Conservation (phyloP, 2,888 invertebrate genomes). For the Cheilosia urbana region DNA sequence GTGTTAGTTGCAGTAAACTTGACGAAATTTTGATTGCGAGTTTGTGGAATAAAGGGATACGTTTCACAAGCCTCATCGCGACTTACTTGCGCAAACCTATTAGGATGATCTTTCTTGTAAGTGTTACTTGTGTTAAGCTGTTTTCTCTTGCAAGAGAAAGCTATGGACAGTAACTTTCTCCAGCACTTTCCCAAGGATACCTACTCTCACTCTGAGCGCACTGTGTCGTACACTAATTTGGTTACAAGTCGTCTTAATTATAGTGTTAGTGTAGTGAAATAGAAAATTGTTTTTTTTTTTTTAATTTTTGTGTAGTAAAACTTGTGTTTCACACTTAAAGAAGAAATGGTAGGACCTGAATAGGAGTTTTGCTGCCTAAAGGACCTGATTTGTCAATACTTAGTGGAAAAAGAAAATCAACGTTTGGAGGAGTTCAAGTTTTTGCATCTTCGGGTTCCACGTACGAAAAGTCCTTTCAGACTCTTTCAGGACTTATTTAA, state of each 20-base stretch:
- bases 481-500: too few species aligned
- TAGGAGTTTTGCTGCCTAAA: too few species aligned
- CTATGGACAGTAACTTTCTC: slow-evolving; percentile 32
- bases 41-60: slow-evolving; percentile 2
- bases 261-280: neutral
- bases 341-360: too few species aligned
- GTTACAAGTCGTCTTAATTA: neutral
- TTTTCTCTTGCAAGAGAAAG: slow-evolving; percentile 49
- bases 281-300: neutral
- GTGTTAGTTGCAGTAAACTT: neutral
- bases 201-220: slow-evolving; percentile 21
- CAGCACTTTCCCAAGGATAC: slow-evolving; percentile 53
- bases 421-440: too few species aligned
- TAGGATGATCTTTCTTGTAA: slow-evolving; percentile 66
- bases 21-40: neutral
- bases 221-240: too few species aligned
- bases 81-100: slow-evolving; percentile 11
- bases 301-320: too few species aligned
- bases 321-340: too few species aligned
- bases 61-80: neutral
- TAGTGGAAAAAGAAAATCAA: too few species aligned
- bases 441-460: too few species aligned
- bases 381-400: too few species aligned
- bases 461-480: too few species aligned
- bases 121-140: slow-evolving; percentile 2